Base-by-base conservation (phyloP, 2,113 vertebrate species). In the Sula dactylatra region DNA sequence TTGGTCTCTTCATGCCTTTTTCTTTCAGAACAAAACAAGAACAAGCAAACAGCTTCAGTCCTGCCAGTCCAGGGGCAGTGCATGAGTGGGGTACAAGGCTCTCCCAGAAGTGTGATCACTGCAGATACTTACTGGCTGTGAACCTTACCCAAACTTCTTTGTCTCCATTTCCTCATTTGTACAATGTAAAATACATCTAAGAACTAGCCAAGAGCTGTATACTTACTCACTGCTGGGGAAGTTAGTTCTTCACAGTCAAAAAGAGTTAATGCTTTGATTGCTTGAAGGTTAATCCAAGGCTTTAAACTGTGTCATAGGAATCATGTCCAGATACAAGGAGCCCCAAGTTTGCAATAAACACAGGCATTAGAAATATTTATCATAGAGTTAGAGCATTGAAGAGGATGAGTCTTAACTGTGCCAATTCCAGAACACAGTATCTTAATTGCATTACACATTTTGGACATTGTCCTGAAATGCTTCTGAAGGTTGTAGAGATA, bases 191-290 rank as follows among this genome's bases (percentile, higher is more conserved):
- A 77, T 64, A 47, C 14, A 59, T 70, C 54, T 66, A 54, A 77
- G 70, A 87, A 88, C 17, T 29, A 91, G 49, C 49, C 50, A 85
- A 69, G 44, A 80, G 11, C n/a, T 3, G 1, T 82, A 58, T 54
- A 73, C 9, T 77, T 77, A 40, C 31, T 72, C 10, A 14, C 34
- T 56, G 47, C 19, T 79, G 62, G 15, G 79, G 17, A 88, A 65
- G 20, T 64, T 56, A 61, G 71, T 34, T 70, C 55, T 86, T 83
- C 47, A 62, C 55, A 78, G 8, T 49, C 44, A 56, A 50, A 72
- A 93, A 55, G 52, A 78, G n/a, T 92, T 73, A 86, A 54, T 64
- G 42, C 55, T 93, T 95, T 94, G 59, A 77, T 86, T 88, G 44
- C 55, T 67, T 77, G 47, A 81, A 55, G 52, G 69, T 82, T 89